Evolutionary conservation across 2,797 vertebrate genomes (phyloP), one percentile per base, ranked within the genome.

Genomic region (Schizopygopsis malacanthus): DNA sequence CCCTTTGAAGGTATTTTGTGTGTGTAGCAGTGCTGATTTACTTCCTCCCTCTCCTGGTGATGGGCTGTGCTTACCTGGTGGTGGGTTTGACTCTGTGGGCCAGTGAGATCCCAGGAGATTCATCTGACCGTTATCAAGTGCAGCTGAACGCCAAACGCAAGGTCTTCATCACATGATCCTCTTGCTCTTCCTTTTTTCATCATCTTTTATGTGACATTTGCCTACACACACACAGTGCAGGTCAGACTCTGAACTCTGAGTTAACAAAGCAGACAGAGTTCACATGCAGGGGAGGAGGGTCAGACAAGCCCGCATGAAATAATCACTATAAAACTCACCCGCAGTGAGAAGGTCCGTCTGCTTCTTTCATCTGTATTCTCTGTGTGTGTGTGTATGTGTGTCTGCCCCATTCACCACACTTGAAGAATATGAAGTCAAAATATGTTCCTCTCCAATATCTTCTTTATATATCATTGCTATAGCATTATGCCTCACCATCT

Each of bases 51-150:
- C 96, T 99, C 37, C 88, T 97, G 92, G 96, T 98, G 90, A 99
- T 99, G 89, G 98, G 97, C 15, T 98, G 97, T 1, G 97, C 98
- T 6, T 99, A 99, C 90, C 94, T 96, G 0, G 95, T 96, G 45
- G 98, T 99, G 7, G 97, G 98, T 6, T 91, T 97, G 81, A 99
- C 97, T 0, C 96, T 99, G 25, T 99, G 98, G 98, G 98, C 97
- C 28, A 97, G 98, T 0, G 97, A 96, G 92, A 99, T 99, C 87
- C 98, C 98, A 0, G 98, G 98, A 0, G 98, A 99, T 90, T 98
- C 97, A 0, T 98, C 97, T 0, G 96, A 97, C 90, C 96, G 97
- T 54, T 99, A 99, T 95, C 97, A 97, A 0, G 97, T 99, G 92
- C 98, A 99, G 92, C 96, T 99, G 84, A 97, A 92, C 0, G 98